Base-by-base conservation (phyloP, 2,797 vertebrate species). In the Periophthalmus magnuspinnatus region DNA sequence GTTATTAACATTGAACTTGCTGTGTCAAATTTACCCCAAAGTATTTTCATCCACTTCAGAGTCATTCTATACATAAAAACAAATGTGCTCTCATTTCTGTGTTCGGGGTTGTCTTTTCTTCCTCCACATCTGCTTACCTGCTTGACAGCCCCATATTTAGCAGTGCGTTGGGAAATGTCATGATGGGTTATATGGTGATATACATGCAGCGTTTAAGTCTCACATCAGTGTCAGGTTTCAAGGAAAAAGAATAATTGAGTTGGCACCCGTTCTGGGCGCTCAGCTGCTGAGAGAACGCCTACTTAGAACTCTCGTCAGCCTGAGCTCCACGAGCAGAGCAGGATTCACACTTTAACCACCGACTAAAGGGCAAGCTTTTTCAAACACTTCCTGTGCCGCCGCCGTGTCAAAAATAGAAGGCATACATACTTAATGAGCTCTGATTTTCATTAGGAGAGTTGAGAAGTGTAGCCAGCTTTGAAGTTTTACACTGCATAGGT, bases 301-400 rank as follows among this genome's bases (percentile, higher is more conserved):
- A 88, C 87, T 88, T 90, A 81, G 74, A 84, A 81, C 82, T 79
- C 74, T 21, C 83, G 80, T 86, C 77, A 86, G 81, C 79, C 38
- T 17, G 62, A 6, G 74, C 59, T 22, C 78, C 68, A 75, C 79
- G 79, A 85, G 81, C 85, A 74, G 82, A 66, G 81, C 71, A 74
- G 72, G 86, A 88, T 86, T 88, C 83, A 88, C 88, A 89, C 83
- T 84, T 85, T 67, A 87, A 89, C 55, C 55, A 59, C 87, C 19
- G 69, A 87, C 84, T 86, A 87, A 91, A 91, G 84, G 87, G 72
- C 83, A 78, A 85, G 84, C 81, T 88, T 86, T 81, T n/a, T 85
- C 75, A 79, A 81, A 84, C 82, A 77, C 74, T 85, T 89, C 77
- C 81, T 87, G 80, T 81, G 71, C 54, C 59, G 68, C 19, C 2